Conservation (phyloP, 1,140 invertebrate genomes). For the Diorhabda sublineata region DNA sequence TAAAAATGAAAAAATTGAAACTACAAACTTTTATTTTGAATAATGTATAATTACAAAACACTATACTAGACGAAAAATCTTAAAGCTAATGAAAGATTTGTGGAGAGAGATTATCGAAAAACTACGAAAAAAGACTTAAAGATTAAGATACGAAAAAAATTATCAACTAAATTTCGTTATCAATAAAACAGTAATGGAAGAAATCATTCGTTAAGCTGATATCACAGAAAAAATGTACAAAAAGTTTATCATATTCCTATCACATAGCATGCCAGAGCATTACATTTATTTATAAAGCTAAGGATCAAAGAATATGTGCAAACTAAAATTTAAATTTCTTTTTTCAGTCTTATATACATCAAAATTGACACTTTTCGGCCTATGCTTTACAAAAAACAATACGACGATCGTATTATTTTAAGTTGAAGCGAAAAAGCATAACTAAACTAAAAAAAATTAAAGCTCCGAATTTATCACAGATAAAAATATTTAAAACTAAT, state of each 20-base stretch:
- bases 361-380: constrained; percentile 43
- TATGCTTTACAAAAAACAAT: constrained; percentile 26
- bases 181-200: constrained; percentile 17
- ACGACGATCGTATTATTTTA: neutral
- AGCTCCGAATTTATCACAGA: constrained; percentile 27
- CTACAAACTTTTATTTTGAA: no score
- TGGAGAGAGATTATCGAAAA: constrained; percentile 8
- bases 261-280: constrained; percentile 38
- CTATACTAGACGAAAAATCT: constrained; percentile 6
- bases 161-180: constrained; percentile 19
- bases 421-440: constrained; percentile 7
- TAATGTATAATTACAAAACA: no score
- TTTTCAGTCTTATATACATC: constrained; percentile 37
- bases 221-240: constrained; percentile 36
- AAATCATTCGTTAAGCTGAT: constrained; percentile 42
- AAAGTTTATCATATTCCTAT: constrained; percentile 28
- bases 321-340: constrained; percentile 24
- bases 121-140: constrained; percentile 16
- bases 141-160: constrained; percentile 16
- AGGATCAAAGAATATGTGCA: constrained; percentile 25
- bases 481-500: constrained; percentile 19
- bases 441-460: constrained; percentile 29
- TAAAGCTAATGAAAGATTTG: constrained; percentile 26
- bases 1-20: no score
- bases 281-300: constrained; percentile 29